Base-by-base conservation (phyloP, 2,888 invertebrate species). In the Acronicta aceris region DNA sequence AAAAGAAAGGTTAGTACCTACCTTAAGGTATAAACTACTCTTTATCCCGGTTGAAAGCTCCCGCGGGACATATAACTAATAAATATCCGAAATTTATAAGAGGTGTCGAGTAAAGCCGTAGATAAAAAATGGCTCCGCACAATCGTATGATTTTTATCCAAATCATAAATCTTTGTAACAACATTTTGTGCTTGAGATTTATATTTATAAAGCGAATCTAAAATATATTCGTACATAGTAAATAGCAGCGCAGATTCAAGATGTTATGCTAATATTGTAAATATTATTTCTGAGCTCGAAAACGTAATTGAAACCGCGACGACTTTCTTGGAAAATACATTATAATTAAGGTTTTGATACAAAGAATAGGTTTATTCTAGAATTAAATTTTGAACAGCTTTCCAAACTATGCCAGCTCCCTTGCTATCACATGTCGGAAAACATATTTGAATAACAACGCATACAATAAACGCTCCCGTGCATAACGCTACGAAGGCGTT, bases 401-500 rank as follows among this genome's bases (percentile, higher is more conserved):
- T 65, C 54, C 51, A 59, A 64, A 53, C 46, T 62, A 52, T 65
- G 55, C 41, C 69, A 58, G 71, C 58, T 57, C 59, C 52, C 50
- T 62, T 59, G 63, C 65, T 59, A 72, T 71, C 69, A 75, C 64
- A 65, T 63, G 72, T 75, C 78, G 54, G 74, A 81, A 83, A 82
- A 81, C 78, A 78, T 82, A 73, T 83, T 82, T 83, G 76, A 76
- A 84, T 84, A 81, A 81, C 74, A 79, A 79, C 71, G 73, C 74
- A 62, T 74, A 76, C 71, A 81, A 78, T 78, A 83, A 83, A 83
- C 73, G 79, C 76, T 71, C 60, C 73, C 76, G 77, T 81, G 83
- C 82, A 80, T 74, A 81, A 78, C 80, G 72, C 60, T 79, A 78
- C 79, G 77, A 81, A 84, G 83, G 85, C 85, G 76, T 87, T 89